Base-by-base conservation (phyloP, 2,113 vertebrate species). In the Suncus etruscus region DNA sequence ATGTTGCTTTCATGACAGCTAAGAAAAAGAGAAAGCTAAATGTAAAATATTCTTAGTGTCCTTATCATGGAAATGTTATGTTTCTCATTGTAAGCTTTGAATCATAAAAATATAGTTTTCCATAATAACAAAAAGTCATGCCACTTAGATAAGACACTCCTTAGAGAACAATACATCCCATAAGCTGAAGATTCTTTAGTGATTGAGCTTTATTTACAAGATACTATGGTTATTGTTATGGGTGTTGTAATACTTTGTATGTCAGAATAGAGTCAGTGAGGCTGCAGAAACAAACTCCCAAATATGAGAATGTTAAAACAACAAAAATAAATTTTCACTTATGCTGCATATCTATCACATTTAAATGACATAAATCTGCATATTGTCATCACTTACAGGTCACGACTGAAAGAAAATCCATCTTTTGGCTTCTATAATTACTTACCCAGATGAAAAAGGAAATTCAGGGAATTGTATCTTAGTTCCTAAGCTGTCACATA, bases 1-100 rank as follows among this genome's bases (percentile, higher is more conserved):
- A 48, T 76, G 20, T 27, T 91, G 81, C 85, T 75, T 88, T 75
- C 7, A 47, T 76, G 68, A 50, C 68, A 25, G 4, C 25, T 90
- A 78, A 73, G 48, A 73, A 39, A 8, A 24, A 84, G 20, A 14
- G 32, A 58, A 83, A 89, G 24, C 16, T 77, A 25, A 16, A 73
- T 73, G 51, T 29, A 39, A 90, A 86, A 78, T 22, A 70, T 76
- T n/a, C 27, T 48, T 81, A 75, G 14, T 20, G 6, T 65, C 25
- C 16, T 39, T 51, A 76, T 89, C 22, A 48, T 48, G 15, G 3
- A 79, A 85, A 92, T 68, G 31, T 83, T 48, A 54, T 39, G 18
- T 20, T 84, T 3, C 29, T 79, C 29, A 69, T 4, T 11, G 75
- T 70, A 81, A 83, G 31, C 47, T 86, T 31, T 12, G 16, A 86